phyloP scores from a whole-genome alignment of 1,140 invertebrate genomes.

The Pantala flavescens region DNA sequence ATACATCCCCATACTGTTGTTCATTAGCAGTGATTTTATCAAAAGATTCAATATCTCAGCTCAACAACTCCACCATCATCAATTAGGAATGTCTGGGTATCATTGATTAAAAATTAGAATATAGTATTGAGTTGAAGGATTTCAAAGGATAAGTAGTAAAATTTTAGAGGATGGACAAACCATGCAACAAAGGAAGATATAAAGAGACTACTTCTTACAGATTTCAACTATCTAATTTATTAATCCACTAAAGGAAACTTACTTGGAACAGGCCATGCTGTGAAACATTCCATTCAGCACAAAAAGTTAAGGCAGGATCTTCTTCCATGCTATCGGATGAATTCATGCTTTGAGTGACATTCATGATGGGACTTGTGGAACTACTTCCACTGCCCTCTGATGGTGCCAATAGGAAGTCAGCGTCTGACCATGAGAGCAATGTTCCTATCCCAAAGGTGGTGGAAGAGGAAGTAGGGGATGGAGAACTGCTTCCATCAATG shows the following conservation, averaged over 20 bases:
- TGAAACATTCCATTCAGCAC: neutral
- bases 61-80: too few relatives aligned
- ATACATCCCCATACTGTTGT: too few relatives aligned
- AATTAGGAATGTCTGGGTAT: too few relatives aligned
- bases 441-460: neutral
- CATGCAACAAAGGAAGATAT: too few relatives aligned
- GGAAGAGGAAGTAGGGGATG: neutral
- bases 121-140: too few relatives aligned
- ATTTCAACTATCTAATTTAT: too few relatives aligned
- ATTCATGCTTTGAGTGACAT: neutral
- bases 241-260: neutral
- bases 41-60: too few relatives aligned
- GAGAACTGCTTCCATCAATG: neutral
- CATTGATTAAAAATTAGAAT: too few relatives aligned
- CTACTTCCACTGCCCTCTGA: neutral
- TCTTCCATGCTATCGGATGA: neutral
- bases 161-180: too few relatives aligned
- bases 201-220: too few relatives aligned
- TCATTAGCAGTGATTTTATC: too few relatives aligned
- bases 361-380: neutral
- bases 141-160: too few relatives aligned
- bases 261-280: neutral
- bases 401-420: neutral
- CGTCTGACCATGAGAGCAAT: neutral
- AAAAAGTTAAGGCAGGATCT: neutral